Evolutionary conservation across 1,140 invertebrate genomes (phyloP), one percentile per base, ranked within the genome.

Genomic region (Neodiprion fabricii): DNA sequence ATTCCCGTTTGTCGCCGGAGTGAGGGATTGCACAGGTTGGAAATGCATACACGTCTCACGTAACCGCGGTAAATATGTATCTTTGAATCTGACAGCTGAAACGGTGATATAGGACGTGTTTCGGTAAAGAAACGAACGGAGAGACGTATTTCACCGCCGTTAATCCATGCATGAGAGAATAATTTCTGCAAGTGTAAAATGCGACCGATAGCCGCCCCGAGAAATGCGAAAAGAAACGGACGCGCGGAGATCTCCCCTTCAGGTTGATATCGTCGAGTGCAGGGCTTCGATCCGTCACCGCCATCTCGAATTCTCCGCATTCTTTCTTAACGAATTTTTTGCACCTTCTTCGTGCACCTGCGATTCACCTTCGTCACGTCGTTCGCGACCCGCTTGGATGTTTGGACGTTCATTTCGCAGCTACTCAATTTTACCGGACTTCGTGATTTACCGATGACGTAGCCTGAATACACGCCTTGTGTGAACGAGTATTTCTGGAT

Each of bases 291-390:
- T 40, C 28, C 28, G 28, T 40, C 70, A n/a, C 50, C 23, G 49
- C 47, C 68, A 70, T 69, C 53, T 73, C 53, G 75, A 79, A 81
- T 81, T 79, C 74, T 79, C 81, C 72, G 81, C 79, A 73, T 77
- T 77, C 77, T 67, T 74, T 71, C 67, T 74, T 81, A 82, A 82
- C 76, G 76, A 82, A 81, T 80, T 82, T 82, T 82, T 82, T 81
- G 74, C 28, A 75, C 79, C 74, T 75, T 70, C 47, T 17, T 70
- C 77, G 73, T 71, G 79, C 77, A 78, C 79, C 74, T 78, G 77
- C 9, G 14, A 21, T 28, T 17, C 70, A 69, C 70, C 70, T 67
- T 70, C 72, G 21, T 72, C 69, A 68, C 69, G 70, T 69, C 53
- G 73, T 67, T 73, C 70, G 72, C 74, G 14, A 69, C 21, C 21